These are phyloP conservation scores for Tragelaphus strepsiceros DNA, from an alignment of 2,113 vertebrate species.

Conservation along the genomic window DNA sequence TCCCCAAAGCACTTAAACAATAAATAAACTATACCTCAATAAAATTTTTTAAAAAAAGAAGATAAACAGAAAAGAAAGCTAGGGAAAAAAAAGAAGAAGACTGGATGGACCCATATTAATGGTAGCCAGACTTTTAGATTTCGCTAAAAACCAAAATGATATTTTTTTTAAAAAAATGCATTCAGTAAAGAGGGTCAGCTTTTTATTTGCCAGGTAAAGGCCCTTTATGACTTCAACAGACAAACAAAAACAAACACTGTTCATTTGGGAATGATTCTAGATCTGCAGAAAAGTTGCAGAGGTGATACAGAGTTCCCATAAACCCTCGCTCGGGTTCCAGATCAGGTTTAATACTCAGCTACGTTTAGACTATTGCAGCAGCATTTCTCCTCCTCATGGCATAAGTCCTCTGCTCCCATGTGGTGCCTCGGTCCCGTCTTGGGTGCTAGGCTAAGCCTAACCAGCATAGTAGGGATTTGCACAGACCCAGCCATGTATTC, in stretches of 20 bases:
- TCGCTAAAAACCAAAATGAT: neutral
- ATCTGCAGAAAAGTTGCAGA: neutral
- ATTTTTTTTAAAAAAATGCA: neutral
- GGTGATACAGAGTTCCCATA: neutral
- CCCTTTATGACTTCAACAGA: neutral
- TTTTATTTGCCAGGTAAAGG: neutral
- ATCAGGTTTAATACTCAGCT: neutral
- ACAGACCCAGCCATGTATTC: neutral
- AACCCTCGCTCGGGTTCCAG: neutral
- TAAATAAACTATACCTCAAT: neutral
- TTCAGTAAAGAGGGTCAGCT: neutral
- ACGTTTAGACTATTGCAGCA: neutral
- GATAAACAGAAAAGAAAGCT: neutral
- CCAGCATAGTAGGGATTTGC: neutral
- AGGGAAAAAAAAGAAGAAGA: neutral
- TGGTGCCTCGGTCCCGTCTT: neutral
- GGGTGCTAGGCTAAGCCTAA: neutral
- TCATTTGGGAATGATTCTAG: constrained; percentile 5
- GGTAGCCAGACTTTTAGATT: neutral
- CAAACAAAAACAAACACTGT: neutral
- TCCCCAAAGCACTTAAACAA: neutral
- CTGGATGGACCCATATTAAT: neutral
- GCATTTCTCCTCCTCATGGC: neutral
- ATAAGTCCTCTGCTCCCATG: neutral
- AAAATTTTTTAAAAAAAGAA: neutral